Conservation (phyloP, 2,113 vertebrate species). For the Emydocephalus ijimae region DNA sequence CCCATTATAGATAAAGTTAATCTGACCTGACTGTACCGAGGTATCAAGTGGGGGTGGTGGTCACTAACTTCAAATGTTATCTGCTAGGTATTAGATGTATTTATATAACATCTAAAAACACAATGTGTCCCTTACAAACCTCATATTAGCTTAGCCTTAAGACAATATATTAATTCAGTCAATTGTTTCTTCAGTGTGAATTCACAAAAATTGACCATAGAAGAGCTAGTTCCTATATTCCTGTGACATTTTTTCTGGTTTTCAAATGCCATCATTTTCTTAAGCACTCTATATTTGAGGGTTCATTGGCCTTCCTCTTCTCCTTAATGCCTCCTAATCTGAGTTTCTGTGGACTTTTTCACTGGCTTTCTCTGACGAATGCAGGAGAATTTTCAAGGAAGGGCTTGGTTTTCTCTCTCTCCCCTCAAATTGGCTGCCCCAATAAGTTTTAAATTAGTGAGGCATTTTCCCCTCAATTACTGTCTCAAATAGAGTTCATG, state of each 20-base stretch:
- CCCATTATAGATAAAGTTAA: background rate
- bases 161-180: background rate
- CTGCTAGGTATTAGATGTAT: background rate
- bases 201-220: background rate
- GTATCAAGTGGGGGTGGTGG: background rate
- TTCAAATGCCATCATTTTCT: background rate
- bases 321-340: background rate
- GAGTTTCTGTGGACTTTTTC: background rate
- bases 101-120: background rate
- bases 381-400: background rate
- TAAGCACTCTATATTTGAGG: background rate
- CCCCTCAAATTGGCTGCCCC: background rate
- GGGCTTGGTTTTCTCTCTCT: background rate
- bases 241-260: background rate
- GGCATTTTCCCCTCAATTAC: background rate
- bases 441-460: background rate
- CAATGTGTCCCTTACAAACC: background rate
- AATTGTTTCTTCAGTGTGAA: background rate
- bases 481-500: background rate
- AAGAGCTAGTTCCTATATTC: background rate
- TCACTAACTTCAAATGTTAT: background rate
- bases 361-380: background rate
- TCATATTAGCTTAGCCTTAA: background rate
- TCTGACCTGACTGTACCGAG: background rate
- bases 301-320: background rate